These are phyloP conservation scores for Melozone crissalis DNA, from an alignment of 2,113 vertebrate species.

Conservation along the genomic window DNA sequence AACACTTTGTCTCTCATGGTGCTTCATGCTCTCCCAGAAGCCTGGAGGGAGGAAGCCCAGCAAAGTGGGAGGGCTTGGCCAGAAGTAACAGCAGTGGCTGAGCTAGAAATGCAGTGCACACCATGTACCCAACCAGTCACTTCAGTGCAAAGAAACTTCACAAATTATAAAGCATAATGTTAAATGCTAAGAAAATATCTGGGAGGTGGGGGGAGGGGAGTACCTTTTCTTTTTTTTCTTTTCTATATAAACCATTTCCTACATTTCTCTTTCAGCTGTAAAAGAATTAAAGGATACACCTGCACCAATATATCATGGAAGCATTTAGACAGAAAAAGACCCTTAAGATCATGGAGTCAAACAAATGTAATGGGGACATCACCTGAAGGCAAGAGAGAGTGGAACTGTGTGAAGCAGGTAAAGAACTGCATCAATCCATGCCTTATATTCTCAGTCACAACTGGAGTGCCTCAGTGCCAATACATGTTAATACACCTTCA, in stretches of 20 bases:
- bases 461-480: background rate
- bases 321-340: background rate
- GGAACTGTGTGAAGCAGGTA: background rate
- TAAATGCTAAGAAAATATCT: background rate
- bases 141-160: background rate
- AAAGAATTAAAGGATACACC: background rate
- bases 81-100: no score
- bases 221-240: background rate
- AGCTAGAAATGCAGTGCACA: background rate
- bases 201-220: rapidly evolving
- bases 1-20: background rate
- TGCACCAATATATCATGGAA: background rate
- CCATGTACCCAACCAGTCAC: background rate
- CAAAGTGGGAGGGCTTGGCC: background rate
- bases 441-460: background rate
- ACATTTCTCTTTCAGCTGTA: background rate
- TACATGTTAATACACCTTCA: background rate
- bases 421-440: background rate
- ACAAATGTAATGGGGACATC: background rate
- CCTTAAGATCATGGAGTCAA: background rate
- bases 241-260: background rate
- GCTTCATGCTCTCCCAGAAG: background rate
- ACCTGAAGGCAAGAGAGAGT: background rate
- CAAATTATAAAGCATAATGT: background rate
- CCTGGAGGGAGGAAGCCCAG: background rate